These are phyloP conservation scores for Carassius carassius DNA, from an alignment of 2,113 vertebrate genomes.

Conservation along the genomic window DNA sequence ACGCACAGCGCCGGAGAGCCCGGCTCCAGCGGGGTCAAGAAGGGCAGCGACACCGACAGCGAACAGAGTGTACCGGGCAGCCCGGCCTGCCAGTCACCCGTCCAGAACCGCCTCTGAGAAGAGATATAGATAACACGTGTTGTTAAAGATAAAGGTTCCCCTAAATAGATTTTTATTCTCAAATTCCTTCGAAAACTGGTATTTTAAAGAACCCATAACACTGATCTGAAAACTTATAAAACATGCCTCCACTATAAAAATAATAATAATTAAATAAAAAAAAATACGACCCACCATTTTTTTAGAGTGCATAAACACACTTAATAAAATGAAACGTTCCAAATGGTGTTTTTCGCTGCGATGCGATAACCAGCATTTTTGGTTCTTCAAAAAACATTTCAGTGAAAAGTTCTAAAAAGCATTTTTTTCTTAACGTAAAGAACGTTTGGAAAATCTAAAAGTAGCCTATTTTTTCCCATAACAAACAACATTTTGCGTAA, in stretches of 20 bases:
- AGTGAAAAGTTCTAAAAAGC: neutral
- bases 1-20: conserved; percentile 82
- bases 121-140: conserved; percentile 12
- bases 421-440: neutral
- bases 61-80: conserved; percentile 84
- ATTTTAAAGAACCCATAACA: neutral
- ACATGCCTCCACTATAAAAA: too few relatives aligned
- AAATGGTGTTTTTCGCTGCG: neutral
- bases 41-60: conserved; percentile 89
- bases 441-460: neutral
- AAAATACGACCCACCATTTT: too few relatives aligned
- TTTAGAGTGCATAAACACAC: too few relatives aligned
- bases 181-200: neutral
- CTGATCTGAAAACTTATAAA: neutral
- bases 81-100: conserved; percentile 82
- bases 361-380: neutral
- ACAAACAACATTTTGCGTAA: neutral
- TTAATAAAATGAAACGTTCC: neutral
- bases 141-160: neutral
- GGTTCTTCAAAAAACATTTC: neutral
- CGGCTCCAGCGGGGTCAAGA: conserved; percentile 72
- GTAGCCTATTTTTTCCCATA: neutral
- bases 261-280: too few relatives aligned
- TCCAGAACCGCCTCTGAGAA: conserved; percentile 35
- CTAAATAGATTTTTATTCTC: neutral